These are phyloP conservation scores for Pteria penguin DNA, from an alignment of 2,888 invertebrate species.

Conservation along the genomic window DNA sequence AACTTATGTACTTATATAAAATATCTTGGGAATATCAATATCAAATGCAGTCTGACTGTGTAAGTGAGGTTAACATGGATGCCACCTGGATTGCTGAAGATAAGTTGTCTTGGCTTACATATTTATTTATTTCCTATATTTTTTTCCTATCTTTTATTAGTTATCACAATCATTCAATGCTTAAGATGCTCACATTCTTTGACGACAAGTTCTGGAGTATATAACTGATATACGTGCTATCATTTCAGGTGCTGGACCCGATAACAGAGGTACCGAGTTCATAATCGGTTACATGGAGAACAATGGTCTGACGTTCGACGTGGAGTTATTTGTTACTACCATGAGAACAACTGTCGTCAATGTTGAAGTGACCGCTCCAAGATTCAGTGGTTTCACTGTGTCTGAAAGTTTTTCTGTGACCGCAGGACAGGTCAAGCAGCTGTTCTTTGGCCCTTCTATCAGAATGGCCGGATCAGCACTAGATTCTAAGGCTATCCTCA, in stretches of 20 bases:
- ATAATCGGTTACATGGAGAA: conserved; percentile 63
- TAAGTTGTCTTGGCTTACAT: too few relatives aligned
- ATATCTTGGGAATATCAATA: too few relatives aligned
- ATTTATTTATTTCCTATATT: too few relatives aligned
- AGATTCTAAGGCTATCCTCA: conserved; percentile 49
- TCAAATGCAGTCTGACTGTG: too few relatives aligned
- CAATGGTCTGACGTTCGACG: conserved; percentile 39
- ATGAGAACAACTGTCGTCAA: conserved; percentile 48
- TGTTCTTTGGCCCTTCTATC: conserved; percentile 39
- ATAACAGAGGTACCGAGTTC: conserved; percentile 59
- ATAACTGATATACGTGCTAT: too few relatives aligned
- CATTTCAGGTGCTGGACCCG: conserved; percentile 49
- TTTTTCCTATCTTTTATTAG: too few relatives aligned
- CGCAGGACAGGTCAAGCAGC: conserved; percentile 51
- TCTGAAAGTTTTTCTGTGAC: conserved; percentile 50
- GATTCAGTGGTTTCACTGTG: conserved; percentile 46
- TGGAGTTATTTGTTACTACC: conserved; percentile 58
- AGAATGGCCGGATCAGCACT: conserved; percentile 48
- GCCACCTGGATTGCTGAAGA: too few relatives aligned
- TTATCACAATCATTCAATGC: too few relatives aligned
- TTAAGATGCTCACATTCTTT: too few relatives aligned
- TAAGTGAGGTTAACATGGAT: too few relatives aligned
- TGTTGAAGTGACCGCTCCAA: conserved; percentile 56
- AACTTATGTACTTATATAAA: too few relatives aligned
- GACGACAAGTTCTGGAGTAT: too few relatives aligned